phyloP scores from a whole-genome alignment of 2,113 vertebrate species.

The Ellobius talpinus region DNA sequence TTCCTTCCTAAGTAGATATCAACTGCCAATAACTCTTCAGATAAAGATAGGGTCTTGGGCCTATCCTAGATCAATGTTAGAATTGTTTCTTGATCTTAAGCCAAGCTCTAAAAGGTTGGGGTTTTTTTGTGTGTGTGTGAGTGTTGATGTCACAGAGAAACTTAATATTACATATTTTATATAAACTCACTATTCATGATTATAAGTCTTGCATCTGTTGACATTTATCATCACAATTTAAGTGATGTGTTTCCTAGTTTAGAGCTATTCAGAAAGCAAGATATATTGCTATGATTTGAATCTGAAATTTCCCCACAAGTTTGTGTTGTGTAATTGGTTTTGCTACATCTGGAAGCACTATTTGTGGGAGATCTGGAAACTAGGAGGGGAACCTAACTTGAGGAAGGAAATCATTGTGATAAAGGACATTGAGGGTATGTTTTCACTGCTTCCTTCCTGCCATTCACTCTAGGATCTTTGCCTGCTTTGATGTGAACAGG shows the following conservation, averaged over 20 bases:
- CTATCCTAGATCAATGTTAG: background rate
- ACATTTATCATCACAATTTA: background rate
- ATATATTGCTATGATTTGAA: background rate
- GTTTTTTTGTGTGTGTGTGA: background rate
- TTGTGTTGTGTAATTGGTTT: background rate
- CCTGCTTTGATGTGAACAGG: background rate
- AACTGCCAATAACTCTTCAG: background rate
- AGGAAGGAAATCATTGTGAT: background rate
- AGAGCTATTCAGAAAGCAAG: background rate
- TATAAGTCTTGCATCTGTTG: background rate
- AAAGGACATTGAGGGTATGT: background rate
- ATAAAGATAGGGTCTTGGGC: background rate
- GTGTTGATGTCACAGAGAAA: background rate
- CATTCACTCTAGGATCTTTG: background rate
- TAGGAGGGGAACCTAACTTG: rapidly evolving
- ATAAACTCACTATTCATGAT: background rate
- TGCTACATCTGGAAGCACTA: background rate
- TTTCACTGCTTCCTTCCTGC: background rate
- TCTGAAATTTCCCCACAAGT: background rate
- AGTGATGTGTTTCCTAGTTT: background rate
- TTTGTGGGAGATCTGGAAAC: background rate
- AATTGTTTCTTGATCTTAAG: background rate
- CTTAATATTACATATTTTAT: background rate
- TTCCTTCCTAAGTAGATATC: background rate
- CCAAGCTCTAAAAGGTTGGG: background rate